Evolutionary conservation across 2,113 vertebrate genomes (phyloP), one percentile per base, ranked within the genome.

Genomic region (Ardeotis arabs): DNA sequence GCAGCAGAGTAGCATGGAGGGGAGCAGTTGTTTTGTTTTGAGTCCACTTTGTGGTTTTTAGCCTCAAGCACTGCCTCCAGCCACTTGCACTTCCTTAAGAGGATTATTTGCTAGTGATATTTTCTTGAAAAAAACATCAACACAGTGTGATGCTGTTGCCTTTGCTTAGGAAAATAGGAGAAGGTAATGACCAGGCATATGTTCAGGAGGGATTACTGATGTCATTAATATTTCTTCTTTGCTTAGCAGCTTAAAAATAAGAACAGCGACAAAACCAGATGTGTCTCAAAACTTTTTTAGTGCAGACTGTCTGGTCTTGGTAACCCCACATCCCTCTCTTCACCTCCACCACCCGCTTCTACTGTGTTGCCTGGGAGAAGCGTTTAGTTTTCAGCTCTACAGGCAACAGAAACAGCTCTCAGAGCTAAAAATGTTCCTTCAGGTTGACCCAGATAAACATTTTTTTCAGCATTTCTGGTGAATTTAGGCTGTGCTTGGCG

Each of bases 61-160:
- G 97, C 98, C 96, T 93, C 77, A 68, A 96, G 98, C 98, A 95
- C 73, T 75, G 96, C 98, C 98, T 98, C 93, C 66, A 97, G 98
- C 94, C 97, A 95, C 95, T 96, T 97, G 95, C 97, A 91, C 96
- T 97, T 97, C 95, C 92, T 97, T 98, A 97, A 97, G 95, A 98
- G 97, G 95, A 98, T 97, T 97, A 95, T 97, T 97, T 97, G 87
- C 88, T 91, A 90, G 94, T 93, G 95, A 95, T 97, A 96, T 90
- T 98, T 97, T 96, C 96, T 97, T 68, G n/a, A 39, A 97, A 97
- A 97, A 94, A n/a, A 15, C n/a, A 62, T 92, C 96, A 95, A 82
- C 91, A 90, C 96, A 94, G 88, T 90, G 94, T 76, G 84, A 96
- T 83, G 66, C 85, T 52, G 27, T 91, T 97, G 93, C 91, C 83